Percentiles rank a stretch among this genome's conserved stretches.
phyloP scores from a whole-genome alignment of 2,113 vertebrate species.

The Mus musculus region GRCm39 chr8:73392001-73392500 shows the following conservation, averaged over 20 bases:
- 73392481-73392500: not conserved
- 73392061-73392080: not conserved
- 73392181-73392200: not conserved
- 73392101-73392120: not conserved
- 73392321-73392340: not conserved
- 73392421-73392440: not conserved
- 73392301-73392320: not conserved
- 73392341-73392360: not conserved
- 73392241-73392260: not conserved
- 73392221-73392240: not conserved
- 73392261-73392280: not conserved
- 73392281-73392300: not conserved
- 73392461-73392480: not conserved
- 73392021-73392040: not conserved
- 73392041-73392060: not conserved
- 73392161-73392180: too few species aligned
- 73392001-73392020: not conserved
- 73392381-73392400: not conserved
- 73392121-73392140: not conserved
- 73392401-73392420: not conserved
- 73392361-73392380: not conserved
- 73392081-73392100: not conserved
- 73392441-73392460: not conserved
- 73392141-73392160: not conserved
- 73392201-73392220: not conserved